Percentiles rank a stretch among this genome's conserved stretches.
phyloP scores from a whole-genome alignment of 2,888 invertebrate genomes.

The Drosophila subquinaria region DNA sequence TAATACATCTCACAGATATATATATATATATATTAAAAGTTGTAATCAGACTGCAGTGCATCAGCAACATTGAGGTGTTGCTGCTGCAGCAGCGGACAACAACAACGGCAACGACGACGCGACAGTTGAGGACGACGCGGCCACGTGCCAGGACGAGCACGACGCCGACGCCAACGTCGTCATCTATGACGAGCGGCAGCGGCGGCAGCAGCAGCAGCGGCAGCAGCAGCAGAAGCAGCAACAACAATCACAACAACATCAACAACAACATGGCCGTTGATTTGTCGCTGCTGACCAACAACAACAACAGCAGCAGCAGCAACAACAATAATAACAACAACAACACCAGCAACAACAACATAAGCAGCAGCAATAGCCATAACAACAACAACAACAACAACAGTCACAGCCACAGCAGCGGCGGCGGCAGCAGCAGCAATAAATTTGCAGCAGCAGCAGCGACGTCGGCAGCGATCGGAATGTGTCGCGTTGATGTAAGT shows the following conservation, averaged over 20 bases:
- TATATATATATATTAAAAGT: slow-evolving; percentile 5
- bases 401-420: slow-evolving; percentile 17
- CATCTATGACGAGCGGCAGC: slow-evolving; percentile 67
- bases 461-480: slow-evolving; percentile 75
- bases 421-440: slow-evolving; percentile 29
- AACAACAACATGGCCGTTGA: slow-evolving; percentile 80
- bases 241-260: slow-evolving; percentile 24
- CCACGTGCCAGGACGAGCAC: slow-evolving; percentile 44
- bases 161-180: slow-evolving; percentile 21
- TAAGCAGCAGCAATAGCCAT: slow-evolving; percentile 46
- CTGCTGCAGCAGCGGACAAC: slow-evolving; percentile 39
- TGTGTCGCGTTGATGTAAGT: slow-evolving; percentile 84
- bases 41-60: slow-evolving; percentile 45
- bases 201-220: slow-evolving; percentile 26
- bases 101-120: slow-evolving; percentile 15
- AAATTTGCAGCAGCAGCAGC: slow-evolving; percentile 43
- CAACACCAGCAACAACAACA: slow-evolving; percentile 15
- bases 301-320: slow-evolving; percentile 41
- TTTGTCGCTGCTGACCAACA: slow-evolving; percentile 68
- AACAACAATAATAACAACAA: slow-evolving; percentile 27
- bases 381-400: slow-evolving; percentile 5
- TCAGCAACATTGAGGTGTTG: slow-evolving; percentile 54
- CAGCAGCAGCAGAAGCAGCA: slow-evolving; percentile 60
- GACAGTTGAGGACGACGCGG: slow-evolving; percentile 45
- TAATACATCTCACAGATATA: neutral